Evolutionary conservation across 2,888 invertebrate genomes (phyloP).

Genomic region (Aleiodes leptofemur): DNA sequence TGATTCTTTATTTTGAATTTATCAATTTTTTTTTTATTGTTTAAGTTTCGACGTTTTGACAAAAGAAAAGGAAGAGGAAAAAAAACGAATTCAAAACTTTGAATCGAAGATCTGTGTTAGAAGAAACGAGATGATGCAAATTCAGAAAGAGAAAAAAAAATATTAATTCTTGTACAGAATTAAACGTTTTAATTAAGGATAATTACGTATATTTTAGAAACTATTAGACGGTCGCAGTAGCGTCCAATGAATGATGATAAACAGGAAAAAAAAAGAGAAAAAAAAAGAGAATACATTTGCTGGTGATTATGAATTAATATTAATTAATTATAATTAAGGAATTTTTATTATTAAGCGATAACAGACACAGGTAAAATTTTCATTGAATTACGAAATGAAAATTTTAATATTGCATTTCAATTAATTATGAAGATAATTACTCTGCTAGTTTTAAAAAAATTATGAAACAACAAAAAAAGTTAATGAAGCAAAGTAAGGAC

Average conservation of each 20-base stretch:
- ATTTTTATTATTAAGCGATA: slow-evolving; percentile 27
- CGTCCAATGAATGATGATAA: slow-evolving; percentile 19
- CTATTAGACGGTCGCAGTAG: slow-evolving; percentile 51
- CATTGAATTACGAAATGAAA: slow-evolving; percentile 17
- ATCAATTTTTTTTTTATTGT: not conserved
- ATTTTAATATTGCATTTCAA: slow-evolving; percentile 19
- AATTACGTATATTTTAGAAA: slow-evolving; percentile 59
- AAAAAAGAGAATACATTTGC: slow-evolving; percentile 13
- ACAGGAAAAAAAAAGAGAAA: slow-evolving; percentile 35
- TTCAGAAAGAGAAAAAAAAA: slow-evolving; percentile 27
- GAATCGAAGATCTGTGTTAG: not conserved
- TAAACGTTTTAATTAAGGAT: slow-evolving; percentile 62
- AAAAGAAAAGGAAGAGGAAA: not conserved
- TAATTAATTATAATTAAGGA: slow-evolving; percentile 41
- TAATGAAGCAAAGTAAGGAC: slow-evolving; percentile 40
- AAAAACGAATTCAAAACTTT: not conserved
- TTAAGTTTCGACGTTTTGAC: slow-evolving; percentile 17
- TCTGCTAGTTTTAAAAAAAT: slow-evolving; percentile 33
- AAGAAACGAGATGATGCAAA: slow-evolving; percentile 19
- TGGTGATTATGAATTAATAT: slow-evolving; percentile 32
- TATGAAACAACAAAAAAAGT: slow-evolving; percentile 31
- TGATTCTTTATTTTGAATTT: not conserved
- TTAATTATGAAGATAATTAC: slow-evolving; percentile 7
- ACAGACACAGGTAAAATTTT: slow-evolving; percentile 16
- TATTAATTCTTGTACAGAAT: slow-evolving; percentile 68